These are phyloP conservation scores for Corynorhinus townsendii DNA, from an alignment of 2,113 vertebrate species.

Conservation along the genomic window DNA sequence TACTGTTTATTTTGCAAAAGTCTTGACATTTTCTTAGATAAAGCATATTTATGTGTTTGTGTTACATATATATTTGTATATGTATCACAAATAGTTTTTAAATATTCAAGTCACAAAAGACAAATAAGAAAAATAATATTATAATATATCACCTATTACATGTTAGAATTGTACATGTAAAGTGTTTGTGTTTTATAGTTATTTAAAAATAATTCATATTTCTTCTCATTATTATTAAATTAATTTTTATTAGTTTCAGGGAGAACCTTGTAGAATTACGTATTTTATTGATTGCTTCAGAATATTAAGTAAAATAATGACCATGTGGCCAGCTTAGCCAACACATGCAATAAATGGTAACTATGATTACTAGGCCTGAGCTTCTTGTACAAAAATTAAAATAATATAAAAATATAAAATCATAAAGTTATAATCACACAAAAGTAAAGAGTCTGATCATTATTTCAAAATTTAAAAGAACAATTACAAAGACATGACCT, in stretches of 20 bases:
- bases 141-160: neutral
- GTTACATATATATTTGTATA: neutral
- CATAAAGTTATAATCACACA: neutral
- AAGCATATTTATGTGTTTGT: neutral
- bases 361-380: neutral
- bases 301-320: neutral
- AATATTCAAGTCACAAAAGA: neutral
- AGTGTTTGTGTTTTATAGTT: neutral
- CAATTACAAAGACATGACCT: neutral
- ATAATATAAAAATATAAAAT: neutral
- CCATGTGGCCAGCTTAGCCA: neutral
- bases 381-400: constrained; percentile 5
- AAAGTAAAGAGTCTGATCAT: neutral
- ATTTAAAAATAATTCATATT: neutral
- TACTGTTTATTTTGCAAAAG: neutral
- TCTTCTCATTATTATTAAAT: neutral
- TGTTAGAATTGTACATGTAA: neutral
- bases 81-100: neutral
- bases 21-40: neutral
- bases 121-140: neutral
- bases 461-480: neutral
- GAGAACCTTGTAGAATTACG: neutral
- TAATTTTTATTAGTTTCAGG: neutral
- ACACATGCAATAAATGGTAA: neutral
- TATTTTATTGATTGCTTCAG: neutral